phyloP scores from a whole-genome alignment of 2,797 vertebrate species.

The Mareca strepera region DNA sequence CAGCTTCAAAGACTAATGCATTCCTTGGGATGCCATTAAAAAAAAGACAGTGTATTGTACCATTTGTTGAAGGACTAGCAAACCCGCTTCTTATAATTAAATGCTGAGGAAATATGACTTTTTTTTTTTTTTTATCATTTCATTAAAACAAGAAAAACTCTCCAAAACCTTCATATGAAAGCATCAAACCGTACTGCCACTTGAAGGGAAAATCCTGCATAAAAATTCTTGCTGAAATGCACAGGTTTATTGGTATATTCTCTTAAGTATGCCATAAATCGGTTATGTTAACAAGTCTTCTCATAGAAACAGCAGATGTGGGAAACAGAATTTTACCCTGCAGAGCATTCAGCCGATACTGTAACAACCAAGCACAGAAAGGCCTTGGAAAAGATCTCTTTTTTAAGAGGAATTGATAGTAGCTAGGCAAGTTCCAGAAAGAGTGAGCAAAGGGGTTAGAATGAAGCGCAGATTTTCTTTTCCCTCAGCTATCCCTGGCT shows the following conservation, averaged over 20 bases:
- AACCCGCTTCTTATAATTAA: conserved; percentile 59
- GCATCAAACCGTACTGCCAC: not conserved
- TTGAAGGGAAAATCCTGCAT: conserved; percentile 20
- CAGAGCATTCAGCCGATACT: not conserved
- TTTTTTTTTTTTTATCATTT: not conserved
- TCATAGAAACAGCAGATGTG: not conserved
- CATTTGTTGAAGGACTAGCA: conserved; percentile 66
- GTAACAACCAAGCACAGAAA: not conserved
- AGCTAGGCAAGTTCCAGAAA: conserved; percentile 16
- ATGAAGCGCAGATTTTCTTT: not conserved
- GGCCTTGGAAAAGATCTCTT: not conserved
- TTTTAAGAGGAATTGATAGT: not conserved
- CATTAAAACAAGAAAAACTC: not conserved
- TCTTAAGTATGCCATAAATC: not conserved
- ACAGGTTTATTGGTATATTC: not conserved
- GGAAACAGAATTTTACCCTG: not conserved
- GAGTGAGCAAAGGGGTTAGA: not conserved
- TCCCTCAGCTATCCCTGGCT: conserved; percentile 3
- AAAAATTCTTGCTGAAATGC: not conserved
- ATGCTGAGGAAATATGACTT: conserved; percentile 23
- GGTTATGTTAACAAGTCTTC: not conserved
- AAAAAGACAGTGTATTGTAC: conserved; percentile 63
- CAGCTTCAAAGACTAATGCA: conserved; percentile 75
- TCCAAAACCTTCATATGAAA: not conserved
- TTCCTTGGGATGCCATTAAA: conserved; percentile 59